Evolutionary conservation across 2,113 vertebrate genomes (phyloP), one percentile per base, ranked within the genome.

Genomic region (Myiozetetes cayanensis): DNA sequence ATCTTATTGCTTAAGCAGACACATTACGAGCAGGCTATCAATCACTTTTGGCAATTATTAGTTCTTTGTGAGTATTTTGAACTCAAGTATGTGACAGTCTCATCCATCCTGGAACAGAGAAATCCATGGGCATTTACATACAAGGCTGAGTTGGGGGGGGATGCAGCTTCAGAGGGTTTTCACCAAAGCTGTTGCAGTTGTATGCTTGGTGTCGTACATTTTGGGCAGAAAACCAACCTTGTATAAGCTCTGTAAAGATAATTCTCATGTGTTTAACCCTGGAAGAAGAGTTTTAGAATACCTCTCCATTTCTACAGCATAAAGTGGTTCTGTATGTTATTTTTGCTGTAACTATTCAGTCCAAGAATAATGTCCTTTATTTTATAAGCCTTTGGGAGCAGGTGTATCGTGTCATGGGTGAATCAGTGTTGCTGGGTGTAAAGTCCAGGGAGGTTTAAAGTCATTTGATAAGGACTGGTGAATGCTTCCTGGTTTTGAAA

Each of bases 1-100:
- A 87, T 46, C 9, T 59, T 82, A 65, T 8, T 87, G 87, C 80
- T 95, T 39, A 73, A 70, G 50, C 33, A 86, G 90, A 41, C 87
- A 35, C 58, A 33, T 80, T 73, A 89, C 41, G 52, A 76, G 63
- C 84, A 72, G 67, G 67, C 72, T 43, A 89, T 94, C 90, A 70
- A 80, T 91, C 94, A 89, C 73, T 9, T 33, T 21, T 91, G 90
- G 94, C 90, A 89, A 87, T 91, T 77, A 94, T 89, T 91, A 76
- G 94, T 12, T 56, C 63, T 56, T 39, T 18, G 90, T 52, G 76
- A 86, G 84, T 47, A 33, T 73, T 80, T 77, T 30, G 80, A 70
- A 56, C 63, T 73, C 59, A 7, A 76, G 76, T 18, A 6, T 10
- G 80, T 77, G 94, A 77, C 87, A 84, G 68, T 10, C 76, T 76